A percentile compares a stretch with the other conserved stretches of the same genome.
Conservation (phyloP, 2,888 invertebrate genomes). For the Adineta ricciae region DNA sequence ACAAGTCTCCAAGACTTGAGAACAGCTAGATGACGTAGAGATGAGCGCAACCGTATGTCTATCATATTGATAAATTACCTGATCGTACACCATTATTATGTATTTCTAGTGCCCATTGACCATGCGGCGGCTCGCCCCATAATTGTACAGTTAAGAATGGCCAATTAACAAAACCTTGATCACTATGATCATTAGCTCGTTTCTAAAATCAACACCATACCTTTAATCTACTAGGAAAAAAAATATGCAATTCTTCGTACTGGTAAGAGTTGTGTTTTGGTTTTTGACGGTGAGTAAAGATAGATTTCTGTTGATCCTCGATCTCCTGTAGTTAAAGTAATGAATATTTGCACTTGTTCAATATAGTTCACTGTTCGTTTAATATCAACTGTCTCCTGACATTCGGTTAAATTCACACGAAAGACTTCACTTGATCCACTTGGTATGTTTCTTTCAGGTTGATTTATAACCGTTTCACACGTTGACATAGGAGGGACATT, state of each 20-base stretch:
- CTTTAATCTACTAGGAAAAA: neutral
- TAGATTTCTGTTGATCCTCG: constrained; percentile 28
- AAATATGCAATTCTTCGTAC: neutral
- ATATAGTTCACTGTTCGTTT: constrained; percentile 27
- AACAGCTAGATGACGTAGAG: neutral
- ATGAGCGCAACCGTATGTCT: neutral
- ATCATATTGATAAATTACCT: neutral
- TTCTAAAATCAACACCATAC: neutral
- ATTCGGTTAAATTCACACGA: neutral
- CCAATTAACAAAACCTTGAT: constrained; percentile 93
- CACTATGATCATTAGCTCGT: constrained; percentile 63
- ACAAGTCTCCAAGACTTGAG: neutral
- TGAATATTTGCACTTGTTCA: constrained; percentile 33
- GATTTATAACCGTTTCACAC: neutral
- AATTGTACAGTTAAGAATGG: constrained; percentile 95
- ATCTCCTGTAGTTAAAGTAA: neutral
- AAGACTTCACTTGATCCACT: neutral
- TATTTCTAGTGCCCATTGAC: constrained; percentile 48
- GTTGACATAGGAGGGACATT: constrained; percentile 34
- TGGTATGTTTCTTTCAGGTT: neutral
- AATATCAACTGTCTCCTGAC: neutral
- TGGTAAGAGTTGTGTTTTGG: constrained; percentile 22
- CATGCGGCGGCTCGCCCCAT: constrained; percentile 67
- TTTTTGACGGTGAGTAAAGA: constrained; percentile 29
- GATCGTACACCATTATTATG: neutral